Evolutionary conservation across 2,797 vertebrate species (phyloP).

Genomic region (Lepus townsendii): DNA sequence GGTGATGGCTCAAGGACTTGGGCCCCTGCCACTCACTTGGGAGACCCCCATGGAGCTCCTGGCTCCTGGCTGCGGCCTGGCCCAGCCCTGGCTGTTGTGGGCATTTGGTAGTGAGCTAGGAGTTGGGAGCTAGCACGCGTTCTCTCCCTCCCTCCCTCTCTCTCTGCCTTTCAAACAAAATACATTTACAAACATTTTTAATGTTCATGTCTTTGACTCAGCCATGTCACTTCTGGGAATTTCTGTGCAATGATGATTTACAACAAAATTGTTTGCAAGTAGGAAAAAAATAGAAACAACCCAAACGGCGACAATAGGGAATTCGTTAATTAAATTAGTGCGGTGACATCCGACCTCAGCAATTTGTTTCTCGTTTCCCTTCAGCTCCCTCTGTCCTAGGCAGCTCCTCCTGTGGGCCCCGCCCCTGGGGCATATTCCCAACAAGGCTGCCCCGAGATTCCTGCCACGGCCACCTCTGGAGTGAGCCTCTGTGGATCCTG

Average conservation of each 20-base stretch:
- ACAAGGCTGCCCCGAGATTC: not conserved
- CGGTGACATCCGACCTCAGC: not conserved
- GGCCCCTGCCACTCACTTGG: no score
- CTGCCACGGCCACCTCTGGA: not conserved
- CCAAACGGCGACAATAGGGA: not conserved
- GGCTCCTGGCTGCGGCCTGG: no score
- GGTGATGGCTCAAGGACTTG: no score
- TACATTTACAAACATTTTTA: no score
- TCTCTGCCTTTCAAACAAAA: no score
- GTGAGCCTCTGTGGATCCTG: not conserved
- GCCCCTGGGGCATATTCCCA: not conserved
- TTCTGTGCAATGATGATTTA: not conserved
- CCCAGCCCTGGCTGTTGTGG: no score
- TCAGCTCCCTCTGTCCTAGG: not conserved
- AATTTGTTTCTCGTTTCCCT: not conserved
- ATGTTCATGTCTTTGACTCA: not conserved
- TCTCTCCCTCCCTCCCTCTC: no score
- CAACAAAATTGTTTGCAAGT: constrained; percentile 7
- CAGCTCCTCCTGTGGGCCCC: not conserved
- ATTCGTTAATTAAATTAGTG: not conserved
- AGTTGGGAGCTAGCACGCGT: no score
- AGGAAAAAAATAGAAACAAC: constrained; percentile 16
- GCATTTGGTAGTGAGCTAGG: no score
- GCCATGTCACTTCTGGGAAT: constrained; percentile 27
- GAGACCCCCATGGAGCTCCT: no score